These are phyloP conservation scores for Erethizon dorsatum DNA, from an alignment of 2,797 vertebrate species.

Conservation along the genomic window DNA sequence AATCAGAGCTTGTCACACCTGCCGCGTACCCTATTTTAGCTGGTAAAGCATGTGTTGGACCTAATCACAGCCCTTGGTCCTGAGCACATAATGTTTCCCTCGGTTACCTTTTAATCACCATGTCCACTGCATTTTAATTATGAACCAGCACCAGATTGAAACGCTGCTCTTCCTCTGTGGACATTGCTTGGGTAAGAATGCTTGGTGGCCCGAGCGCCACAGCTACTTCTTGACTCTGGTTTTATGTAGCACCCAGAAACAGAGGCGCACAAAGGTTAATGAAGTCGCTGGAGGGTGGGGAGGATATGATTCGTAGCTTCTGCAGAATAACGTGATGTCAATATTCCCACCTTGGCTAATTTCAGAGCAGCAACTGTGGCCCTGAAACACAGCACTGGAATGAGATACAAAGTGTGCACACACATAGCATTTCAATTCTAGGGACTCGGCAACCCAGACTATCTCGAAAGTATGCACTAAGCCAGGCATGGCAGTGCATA, in stretches of 20 bases:
- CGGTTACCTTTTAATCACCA: slow-evolving; percentile 87
- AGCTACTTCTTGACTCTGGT: background rate
- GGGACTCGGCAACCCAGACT: background rate
- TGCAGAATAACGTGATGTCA: background rate
- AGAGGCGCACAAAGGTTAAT: background rate
- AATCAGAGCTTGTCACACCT: slow-evolving; percentile 34
- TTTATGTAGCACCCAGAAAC: background rate
- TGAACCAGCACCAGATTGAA: slow-evolving; percentile 53
- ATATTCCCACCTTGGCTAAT: background rate
- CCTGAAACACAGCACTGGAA: background rate
- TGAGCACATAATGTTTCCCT: slow-evolving; percentile 81
- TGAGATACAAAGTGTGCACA: background rate
- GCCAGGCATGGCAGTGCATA: background rate
- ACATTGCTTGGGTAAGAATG: background rate
- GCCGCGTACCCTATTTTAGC: slow-evolving; percentile 28
- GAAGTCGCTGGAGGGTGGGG: background rate
- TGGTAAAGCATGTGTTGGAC: slow-evolving; percentile 74
- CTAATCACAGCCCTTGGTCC: slow-evolving; percentile 85
- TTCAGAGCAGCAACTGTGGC: background rate
- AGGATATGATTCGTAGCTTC: background rate
- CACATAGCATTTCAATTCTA: accelerated
- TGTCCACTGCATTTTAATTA: slow-evolving; percentile 87
- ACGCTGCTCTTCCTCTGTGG: background rate
- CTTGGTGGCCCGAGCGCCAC: background rate
- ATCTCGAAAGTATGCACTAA: background rate